phyloP scores from a whole-genome alignment of 2,113 vertebrate species.

The Sceloporus undulatus region DNA sequence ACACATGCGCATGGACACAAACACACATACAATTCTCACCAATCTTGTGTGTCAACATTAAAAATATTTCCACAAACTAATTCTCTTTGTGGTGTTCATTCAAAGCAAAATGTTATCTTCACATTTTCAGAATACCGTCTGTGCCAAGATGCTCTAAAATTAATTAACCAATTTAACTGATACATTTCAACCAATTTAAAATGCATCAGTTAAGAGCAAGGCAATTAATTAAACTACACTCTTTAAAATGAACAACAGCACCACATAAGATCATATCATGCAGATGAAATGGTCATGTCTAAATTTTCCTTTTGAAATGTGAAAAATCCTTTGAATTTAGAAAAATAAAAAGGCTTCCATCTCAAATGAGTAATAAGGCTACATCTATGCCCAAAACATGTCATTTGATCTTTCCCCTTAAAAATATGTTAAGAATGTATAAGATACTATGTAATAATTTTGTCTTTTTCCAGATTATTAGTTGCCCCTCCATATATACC shows the following conservation, averaged over 20 bases:
- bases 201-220: constrained; percentile 1
- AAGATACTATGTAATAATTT: constrained; percentile 19
- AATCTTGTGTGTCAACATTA: background rate
- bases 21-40: background rate
- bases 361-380: constrained; percentile 35
- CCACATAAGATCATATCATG: background rate
- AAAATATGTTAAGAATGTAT: constrained; percentile 15
- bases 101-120: constrained; percentile 13
- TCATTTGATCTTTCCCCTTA: constrained; percentile 25
- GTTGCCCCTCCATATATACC: too few species aligned
- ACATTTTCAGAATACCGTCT: constrained; percentile 25
- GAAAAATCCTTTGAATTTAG: constrained; percentile 20
- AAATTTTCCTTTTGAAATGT: constrained; percentile 19
- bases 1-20: too few species aligned
- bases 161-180: constrained; percentile 26
- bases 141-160: constrained; percentile 34
- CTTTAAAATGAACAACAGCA: constrained; percentile 2
- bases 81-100: constrained; percentile 1
- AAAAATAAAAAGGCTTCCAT: constrained; percentile 18
- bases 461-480: constrained; percentile 30
- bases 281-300: constrained; percentile 35
- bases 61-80: constrained; percentile 13
- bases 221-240: constrained; percentile 16
- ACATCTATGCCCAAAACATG: constrained; percentile 1
- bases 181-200: constrained; percentile 22